Evolutionary conservation across 2,888 invertebrate genomes (phyloP), one percentile per base, ranked within the genome.

Genomic region (Antheraea assamensis): DNA sequence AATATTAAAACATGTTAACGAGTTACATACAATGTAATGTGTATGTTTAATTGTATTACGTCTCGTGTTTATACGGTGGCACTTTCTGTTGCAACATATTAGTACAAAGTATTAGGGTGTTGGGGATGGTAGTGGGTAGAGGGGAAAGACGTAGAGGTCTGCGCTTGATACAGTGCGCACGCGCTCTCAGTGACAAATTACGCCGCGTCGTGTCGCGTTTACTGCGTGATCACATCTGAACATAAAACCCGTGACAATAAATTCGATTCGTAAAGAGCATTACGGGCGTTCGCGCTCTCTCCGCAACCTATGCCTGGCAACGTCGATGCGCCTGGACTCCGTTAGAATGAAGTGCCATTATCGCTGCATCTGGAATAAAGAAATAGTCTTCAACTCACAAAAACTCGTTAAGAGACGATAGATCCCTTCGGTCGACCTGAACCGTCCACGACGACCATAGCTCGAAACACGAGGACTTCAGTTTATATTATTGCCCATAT

Each of bases 331-430:
- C 83, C 86, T 90, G 93, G 93, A 93, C 92, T 84, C 92, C 90
- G 91, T 92, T 95, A 95, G 95, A 94, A 95, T 95, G 95, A 94
- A 94, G 95, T 97, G 96, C 96, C 96, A 96, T 95, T 98, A 98
- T 96, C 97, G 96, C 93, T 97, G 97, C 96, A 97, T 97, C 95
- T 98, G 98, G 98, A 98, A 97, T 95, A 97, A 97, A 95, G 98
- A 98, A 95, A 98, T 98, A 93, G 97, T 98, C 94, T 96, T 98
- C 95, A 98, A 98, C 95, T 98, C 98, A 92, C 98, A 98, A 92
- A 98, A 98, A 95, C 95, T 98, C 89, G 98, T 98, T 86, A 98
- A 98, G 95, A 97, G 98, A 97, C 98, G 98, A 96, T 97, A 97
- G 97, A 91, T 82, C 79, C 78, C 76, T 77, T 81, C 79, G 81